Evolutionary conservation across 1,140 invertebrate species (phyloP).

Genomic region (Euborellia annulipes): DNA sequence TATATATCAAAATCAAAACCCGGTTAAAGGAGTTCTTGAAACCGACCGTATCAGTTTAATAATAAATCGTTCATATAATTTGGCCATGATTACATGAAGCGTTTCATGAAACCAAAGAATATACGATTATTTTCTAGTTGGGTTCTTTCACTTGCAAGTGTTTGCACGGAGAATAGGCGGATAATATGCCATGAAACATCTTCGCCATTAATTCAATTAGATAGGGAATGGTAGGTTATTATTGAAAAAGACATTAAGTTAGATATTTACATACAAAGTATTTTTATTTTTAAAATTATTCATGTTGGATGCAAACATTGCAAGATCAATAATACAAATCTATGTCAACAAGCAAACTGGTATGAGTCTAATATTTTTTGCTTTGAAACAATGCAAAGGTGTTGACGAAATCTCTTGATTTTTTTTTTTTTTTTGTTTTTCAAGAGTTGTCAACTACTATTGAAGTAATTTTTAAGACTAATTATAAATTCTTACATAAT

Average conservation of each 20-base stretch:
- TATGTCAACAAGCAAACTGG: conserved; percentile 38
- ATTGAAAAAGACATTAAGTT: background rate
- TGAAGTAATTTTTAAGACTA: conserved; percentile 29
- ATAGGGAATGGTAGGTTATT: too few species aligned
- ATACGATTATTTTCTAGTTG: too few species aligned
- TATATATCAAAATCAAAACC: too few species aligned
- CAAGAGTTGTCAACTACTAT: conserved; percentile 30
- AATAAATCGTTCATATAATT: too few species aligned
- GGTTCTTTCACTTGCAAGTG: too few species aligned
- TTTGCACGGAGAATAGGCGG: too few species aligned
- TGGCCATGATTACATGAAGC: too few species aligned
- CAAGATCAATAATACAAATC: conserved; percentile 35
- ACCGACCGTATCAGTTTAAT: too few species aligned
- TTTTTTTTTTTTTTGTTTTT: conserved; percentile 22
- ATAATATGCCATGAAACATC: too few species aligned
- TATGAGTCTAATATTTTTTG: conserved; percentile 32
- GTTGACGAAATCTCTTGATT: conserved; percentile 25
- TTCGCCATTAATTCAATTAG: too few species aligned
- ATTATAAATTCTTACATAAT: conserved; percentile 29
- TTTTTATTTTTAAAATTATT: conserved; percentile 38
- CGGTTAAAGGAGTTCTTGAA: too few species aligned
- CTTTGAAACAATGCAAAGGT: conserved; percentile 12
- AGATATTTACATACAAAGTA: conserved; percentile 34
- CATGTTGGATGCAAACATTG: conserved; percentile 28
- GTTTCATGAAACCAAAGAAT: too few species aligned